Evolutionary conservation across 2,888 invertebrate species (phyloP), one percentile per base, ranked within the genome.

Genomic region (Tigriopus californicus): DNA sequence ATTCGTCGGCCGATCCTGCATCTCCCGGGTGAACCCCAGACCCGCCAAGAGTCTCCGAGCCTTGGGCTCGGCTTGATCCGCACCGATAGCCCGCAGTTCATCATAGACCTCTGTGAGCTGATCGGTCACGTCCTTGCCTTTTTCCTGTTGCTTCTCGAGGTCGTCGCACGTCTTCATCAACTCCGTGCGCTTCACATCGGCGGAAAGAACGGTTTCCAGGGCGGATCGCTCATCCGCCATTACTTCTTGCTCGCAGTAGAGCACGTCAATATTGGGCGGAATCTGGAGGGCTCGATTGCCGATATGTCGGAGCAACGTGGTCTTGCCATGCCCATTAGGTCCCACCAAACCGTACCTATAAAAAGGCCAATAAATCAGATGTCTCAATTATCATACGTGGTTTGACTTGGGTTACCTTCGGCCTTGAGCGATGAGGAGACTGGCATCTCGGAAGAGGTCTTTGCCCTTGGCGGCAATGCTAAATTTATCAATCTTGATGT

Each of bases 301-400:
- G 64, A 98, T 81, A 70, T 99, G 98, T 61, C 92, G 80, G 60
- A 98, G 73, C 25, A 98, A 72, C 0, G 98, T 99, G 0, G 98
- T 98, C 75, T 99, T 98, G 13, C 98, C 98, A 74, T 98, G 94
- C 0, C 90, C 98, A 71, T 98, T 98, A 1, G 98, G 98, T 24
- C 98, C 98, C 1, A 99, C 97, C 5, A 98, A 76, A 67, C 98
- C 98, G 72, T 99, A 99, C 66, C 56, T 42, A 33, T n/a, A n/a
- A n/a, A n/a, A n/a, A n/a, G n/a, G n/a, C 33, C 33, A 33, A 33
- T 33, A 33, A 33, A n/a, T n/a, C n/a, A n/a, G n/a, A n/a, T n/a
- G n/a, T n/a, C n/a, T n/a, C n/a, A n/a, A n/a, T n/a, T n/a, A n/a
- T n/a, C n/a, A n/a, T n/a, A n/a, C n/a, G n/a, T n/a, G n/a, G n/a